Base-by-base conservation (phyloP, 2,888 invertebrate species). In the Hesperia comma region DNA sequence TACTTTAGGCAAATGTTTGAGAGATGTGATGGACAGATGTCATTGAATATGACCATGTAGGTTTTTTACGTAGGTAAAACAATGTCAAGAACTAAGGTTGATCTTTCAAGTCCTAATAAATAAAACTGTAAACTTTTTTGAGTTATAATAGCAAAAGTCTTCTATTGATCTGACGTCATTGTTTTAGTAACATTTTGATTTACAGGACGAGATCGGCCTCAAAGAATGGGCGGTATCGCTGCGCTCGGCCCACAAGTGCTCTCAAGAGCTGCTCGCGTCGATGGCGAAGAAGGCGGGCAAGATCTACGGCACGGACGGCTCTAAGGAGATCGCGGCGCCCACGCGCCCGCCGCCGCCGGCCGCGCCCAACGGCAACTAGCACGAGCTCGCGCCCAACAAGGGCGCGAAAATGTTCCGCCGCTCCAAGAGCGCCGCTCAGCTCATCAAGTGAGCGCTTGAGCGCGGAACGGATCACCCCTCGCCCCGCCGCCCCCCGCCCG, bases 261-360 rank as follows among this genome's bases (percentile, higher is more conserved):
- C 99, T 3, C 96, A 97, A 85, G 99, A 99, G 87, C 95, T 99
- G 79, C 94, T 99, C 69, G 98, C 98, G 63, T 98, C 97, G 61
- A 99, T 99, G 98, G 99, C 99, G 71, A 97, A 97, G 86, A 99
- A 99, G 92, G 99, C 99, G 43, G 99, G 99, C 76, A 99, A 98
- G 94, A 99, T 99, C 81, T 99, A 99, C 93, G 99, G 99, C 77
- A 98, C 99, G 2, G 92, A 92, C 78, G 90, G 89, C 55, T 75
- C 87, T 63, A 90, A 89, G 81, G 91, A 88, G 73, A 68, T 74
- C 80, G 84, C 79, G 77, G 92, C 75, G 60, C 72, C 74, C 58
- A 76, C 74, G 5, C 78, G 78, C 61, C 78, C 76, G 32, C 78
- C 79, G 40, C 77, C 83, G 57, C 77, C 82, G 74, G 79, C 82